phyloP scores from a whole-genome alignment of 1,140 invertebrate genomes.

The Drosophila baimaii region DNA sequence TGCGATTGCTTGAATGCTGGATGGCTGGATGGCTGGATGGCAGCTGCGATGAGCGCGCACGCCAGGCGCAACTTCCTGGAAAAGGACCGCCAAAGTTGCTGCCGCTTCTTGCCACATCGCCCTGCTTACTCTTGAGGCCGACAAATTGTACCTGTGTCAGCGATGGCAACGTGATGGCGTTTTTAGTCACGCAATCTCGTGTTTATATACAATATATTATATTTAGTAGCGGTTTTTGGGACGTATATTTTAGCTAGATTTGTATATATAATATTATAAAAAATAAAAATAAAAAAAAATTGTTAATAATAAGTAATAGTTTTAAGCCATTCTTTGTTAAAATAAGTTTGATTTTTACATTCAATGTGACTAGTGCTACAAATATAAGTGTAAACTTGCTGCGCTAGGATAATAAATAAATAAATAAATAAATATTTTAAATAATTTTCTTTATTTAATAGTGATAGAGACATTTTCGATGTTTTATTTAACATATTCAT shows the following conservation, averaged over 20 bases:
- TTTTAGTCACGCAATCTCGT: conserved; percentile 11
- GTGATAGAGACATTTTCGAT: too few relatives aligned
- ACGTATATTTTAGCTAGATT: too few relatives aligned
- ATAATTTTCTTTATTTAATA: too few relatives aligned
- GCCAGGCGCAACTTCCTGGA: conserved; percentile 81
- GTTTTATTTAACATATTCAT: too few relatives aligned
- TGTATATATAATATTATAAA: too few relatives aligned
- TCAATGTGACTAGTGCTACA: too few relatives aligned
- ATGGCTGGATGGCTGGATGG: conserved; percentile 33
- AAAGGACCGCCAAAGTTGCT: conserved; percentile 81
- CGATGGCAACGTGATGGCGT: conserved; percentile 29
- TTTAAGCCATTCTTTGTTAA: too few relatives aligned
- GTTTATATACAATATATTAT: background rate
- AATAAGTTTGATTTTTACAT: too few relatives aligned
- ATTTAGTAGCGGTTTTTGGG: background rate
- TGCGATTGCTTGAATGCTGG: conserved; percentile 22
- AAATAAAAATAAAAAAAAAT: too few relatives aligned
- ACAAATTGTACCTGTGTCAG: conserved; percentile 57
- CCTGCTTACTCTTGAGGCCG: conserved; percentile 32
- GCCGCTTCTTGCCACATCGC: conserved; percentile 49
- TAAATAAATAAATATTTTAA: rapidly evolving
- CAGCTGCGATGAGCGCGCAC: conserved; percentile 77
- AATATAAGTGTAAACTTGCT: too few relatives aligned
- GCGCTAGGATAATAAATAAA: too few relatives aligned
- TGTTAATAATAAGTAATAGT: too few relatives aligned